phyloP scores from a whole-genome alignment of 2,888 invertebrate genomes.

The Andrena haemorrhoa region DNA sequence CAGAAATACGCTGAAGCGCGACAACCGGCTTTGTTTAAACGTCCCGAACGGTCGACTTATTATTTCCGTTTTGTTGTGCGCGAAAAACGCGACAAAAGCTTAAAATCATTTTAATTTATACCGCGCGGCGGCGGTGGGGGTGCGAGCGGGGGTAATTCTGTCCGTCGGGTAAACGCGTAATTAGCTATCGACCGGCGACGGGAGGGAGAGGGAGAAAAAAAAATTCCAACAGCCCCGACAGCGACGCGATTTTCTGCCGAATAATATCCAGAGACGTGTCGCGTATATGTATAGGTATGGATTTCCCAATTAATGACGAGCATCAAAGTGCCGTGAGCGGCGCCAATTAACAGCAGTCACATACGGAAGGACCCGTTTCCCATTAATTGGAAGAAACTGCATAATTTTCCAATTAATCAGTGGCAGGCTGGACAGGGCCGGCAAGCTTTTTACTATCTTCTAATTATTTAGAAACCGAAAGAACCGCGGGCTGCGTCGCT shows the following conservation, averaged over 20 bases:
- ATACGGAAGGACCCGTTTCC: slow-evolving; percentile 30
- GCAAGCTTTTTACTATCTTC: slow-evolving; percentile 1
- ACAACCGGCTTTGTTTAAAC: slow-evolving; percentile 44
- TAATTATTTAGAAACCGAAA: slow-evolving; percentile 16
- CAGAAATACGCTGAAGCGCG: slow-evolving; percentile 40
- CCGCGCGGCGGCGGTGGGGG: not conserved
- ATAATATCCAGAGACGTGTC: slow-evolving; percentile 62
- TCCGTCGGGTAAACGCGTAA: slow-evolving; percentile 62
- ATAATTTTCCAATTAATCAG: slow-evolving; percentile 63
- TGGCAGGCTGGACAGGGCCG: not conserved
- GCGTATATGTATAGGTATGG: slow-evolving; percentile 21
- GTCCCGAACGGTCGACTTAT: slow-evolving; percentile 46
- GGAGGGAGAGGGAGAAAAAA: slow-evolving; percentile 10
- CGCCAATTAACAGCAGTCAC: slow-evolving; percentile 63
- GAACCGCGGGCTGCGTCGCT: not conserved
- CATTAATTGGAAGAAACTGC: slow-evolving; percentile 61
- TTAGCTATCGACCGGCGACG: slow-evolving; percentile 61
- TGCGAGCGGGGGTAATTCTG: slow-evolving; percentile 45
- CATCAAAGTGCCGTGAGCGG: slow-evolving; percentile 54
- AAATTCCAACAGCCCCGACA: not conserved
- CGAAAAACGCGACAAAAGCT: slow-evolving; percentile 56
- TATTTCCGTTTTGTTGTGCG: slow-evolving; percentile 61
- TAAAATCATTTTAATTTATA: slow-evolving; percentile 68
- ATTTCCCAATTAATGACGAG: slow-evolving; percentile 67
- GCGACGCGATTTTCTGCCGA: slow-evolving; percentile 54